Evolutionary conservation across 2,113 vertebrate genomes (phyloP).

Genomic region (Acanthochromis polyacanthus): DNA sequence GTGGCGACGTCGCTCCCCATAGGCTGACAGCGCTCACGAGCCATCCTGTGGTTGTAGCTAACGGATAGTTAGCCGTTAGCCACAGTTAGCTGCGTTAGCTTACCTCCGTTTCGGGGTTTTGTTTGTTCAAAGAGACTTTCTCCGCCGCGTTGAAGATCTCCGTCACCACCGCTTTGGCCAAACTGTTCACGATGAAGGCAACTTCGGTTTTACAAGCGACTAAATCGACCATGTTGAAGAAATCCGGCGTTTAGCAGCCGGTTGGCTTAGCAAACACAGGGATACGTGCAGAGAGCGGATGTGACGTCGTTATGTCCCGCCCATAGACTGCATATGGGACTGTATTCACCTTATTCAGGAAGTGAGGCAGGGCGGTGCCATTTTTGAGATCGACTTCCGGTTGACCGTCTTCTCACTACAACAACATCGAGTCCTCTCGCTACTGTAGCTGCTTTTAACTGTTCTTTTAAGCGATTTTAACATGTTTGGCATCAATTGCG

Average conservation of each 20-base stretch:
- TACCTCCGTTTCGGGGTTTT: constrained; percentile 25
- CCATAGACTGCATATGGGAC: too few species aligned
- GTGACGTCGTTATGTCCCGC: constrained; percentile 22
- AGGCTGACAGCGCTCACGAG: too few species aligned
- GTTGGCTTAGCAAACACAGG: constrained; percentile 19
- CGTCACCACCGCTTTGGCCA: constrained; percentile 30
- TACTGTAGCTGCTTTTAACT: too few species aligned
- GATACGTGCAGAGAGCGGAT: constrained; percentile 9
- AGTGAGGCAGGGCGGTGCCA: too few species aligned
- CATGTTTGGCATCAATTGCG: too few species aligned
- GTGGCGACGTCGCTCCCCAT: too few species aligned
- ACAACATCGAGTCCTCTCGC: too few species aligned
- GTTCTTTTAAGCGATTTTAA: too few species aligned
- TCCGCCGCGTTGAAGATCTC: constrained; percentile 22
- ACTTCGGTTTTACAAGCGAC: background rate
- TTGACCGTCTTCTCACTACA: too few species aligned
- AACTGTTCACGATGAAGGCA: background rate
- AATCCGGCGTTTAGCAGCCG: accelerated
- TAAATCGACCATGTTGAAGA: constrained; percentile 30
- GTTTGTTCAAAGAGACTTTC: background rate
- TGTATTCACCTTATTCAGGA: too few species aligned
- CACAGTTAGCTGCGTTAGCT: constrained; percentile 21
- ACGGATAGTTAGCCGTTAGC: constrained; percentile 18
- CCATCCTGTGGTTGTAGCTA: too few species aligned
- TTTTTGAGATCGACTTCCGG: too few species aligned